Base-by-base conservation (phyloP, 2,888 invertebrate genomes). In the Epistrophella euchroma region DNA sequence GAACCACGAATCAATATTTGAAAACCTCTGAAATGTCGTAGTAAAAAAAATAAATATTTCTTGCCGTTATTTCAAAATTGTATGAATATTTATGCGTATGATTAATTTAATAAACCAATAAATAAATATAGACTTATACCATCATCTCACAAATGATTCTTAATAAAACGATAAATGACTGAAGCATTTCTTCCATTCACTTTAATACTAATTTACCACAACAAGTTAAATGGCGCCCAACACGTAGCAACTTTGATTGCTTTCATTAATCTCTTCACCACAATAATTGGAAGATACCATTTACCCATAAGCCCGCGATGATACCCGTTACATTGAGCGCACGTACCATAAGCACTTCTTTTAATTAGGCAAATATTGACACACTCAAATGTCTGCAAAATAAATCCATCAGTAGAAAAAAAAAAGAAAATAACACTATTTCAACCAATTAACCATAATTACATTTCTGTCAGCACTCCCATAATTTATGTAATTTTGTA, bases 381-480 rank as follows among this genome's bases (percentile, higher is more conserved):
- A 43, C 73, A 25, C 35, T 50, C 13, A 62, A 62, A 25, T 66
- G 64, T 19, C 55, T 22, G 37, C 10, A 50, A 47, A 22, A 17
- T 13, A 15, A 2, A 50, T 2, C 25, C 52, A 28, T 28, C 22
- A 13, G 50, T 4, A 1, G 0, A 22, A 0, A 13, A 52, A 7
- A 22, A 25, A 15, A 47, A 9, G 22, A 52, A 58, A 52, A n/a
- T 2, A 9, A 15, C 56, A 5, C 45, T 68, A 76, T 37, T 17
- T 60, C 45, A 68, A 45, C 70, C 47, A 85, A 77, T 85, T 76
- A 73, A 19, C 68, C 5, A 60, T 73, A 73, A 80, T 85, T 85
- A 77, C 47, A 55, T 45, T 52, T 37, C 28, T 37, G n/a, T 37
- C 45, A 35, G 40, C 47, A 35, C 37, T 50, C n/a, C 47, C 40